Conservation (phyloP, 2,797 vertebrate genomes). For the Hylomyscus alleni region DNA sequence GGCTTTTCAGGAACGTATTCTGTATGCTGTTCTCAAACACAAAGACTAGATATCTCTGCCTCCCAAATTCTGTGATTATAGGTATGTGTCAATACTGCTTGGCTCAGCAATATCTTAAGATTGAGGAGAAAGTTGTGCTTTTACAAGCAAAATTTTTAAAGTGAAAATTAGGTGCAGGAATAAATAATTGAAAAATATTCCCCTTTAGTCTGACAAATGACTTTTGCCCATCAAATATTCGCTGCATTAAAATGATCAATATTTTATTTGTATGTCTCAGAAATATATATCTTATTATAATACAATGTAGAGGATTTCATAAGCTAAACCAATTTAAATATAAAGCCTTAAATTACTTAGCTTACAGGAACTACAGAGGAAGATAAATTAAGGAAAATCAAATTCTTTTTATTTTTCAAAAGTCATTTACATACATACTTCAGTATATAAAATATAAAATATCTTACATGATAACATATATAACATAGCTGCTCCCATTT, state of each 20-base stretch:
- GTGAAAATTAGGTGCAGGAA: background rate
- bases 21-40: no score
- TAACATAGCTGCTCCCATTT: background rate
- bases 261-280: background rate
- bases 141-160: background rate
- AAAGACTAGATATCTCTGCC: no score
- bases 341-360: background rate
- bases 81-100: no score
- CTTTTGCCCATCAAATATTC: background rate
- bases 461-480: background rate
- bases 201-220: background rate
- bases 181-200: background rate
- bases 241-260: background rate
- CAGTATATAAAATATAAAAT: background rate
- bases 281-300: background rate
- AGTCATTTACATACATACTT: background rate
- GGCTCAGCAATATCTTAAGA: background rate
- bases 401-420: background rate
- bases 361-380: background rate
- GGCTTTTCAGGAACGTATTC: no score
- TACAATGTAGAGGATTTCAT: background rate
- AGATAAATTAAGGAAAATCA: background rate
- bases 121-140: fast-evolving
- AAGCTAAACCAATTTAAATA: background rate
- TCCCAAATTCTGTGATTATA: no score